phyloP scores from a whole-genome alignment of 2,888 invertebrate species.

The Drosophila mettleri region DNA sequence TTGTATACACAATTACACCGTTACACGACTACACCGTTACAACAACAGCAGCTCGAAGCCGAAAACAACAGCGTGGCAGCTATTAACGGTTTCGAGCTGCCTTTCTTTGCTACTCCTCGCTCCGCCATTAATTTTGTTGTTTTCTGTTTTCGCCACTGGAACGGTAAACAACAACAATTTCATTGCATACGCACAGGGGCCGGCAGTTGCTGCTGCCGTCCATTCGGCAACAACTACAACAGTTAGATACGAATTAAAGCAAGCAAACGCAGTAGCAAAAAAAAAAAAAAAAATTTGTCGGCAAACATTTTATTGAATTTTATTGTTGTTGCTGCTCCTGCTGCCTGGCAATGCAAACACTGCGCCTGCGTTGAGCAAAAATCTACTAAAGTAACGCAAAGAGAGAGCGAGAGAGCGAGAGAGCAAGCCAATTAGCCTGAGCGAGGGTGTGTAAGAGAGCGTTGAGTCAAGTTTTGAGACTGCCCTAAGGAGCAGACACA shows the following conservation, averaged over 20 bases:
- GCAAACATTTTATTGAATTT: constrained; percentile 69
- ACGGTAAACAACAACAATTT: constrained; percentile 45
- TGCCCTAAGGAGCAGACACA: background rate
- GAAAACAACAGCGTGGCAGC: constrained; percentile 31
- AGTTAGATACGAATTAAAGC: constrained; percentile 11
- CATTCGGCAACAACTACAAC: constrained; percentile 20
- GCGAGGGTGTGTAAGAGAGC: background rate
- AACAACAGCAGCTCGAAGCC: constrained; percentile 16
- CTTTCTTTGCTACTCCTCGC: background rate
- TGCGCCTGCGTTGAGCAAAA: constrained; percentile 62
- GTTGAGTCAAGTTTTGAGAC: constrained; percentile 8
- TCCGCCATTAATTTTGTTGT: constrained; percentile 19
- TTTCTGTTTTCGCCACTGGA: constrained; percentile 7
- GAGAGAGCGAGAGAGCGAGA: constrained; percentile 11
- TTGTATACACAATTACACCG: constrained; percentile 16
- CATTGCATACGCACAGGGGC: constrained; percentile 70
- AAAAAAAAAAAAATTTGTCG: constrained; percentile 50
- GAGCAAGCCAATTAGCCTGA: background rate
- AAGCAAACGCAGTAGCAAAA: constrained; percentile 20
- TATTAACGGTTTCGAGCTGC: constrained; percentile 57
- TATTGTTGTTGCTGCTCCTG: constrained; percentile 42
- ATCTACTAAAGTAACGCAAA: background rate
- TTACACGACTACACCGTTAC: background rate
- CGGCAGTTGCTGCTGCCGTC: constrained; percentile 53
- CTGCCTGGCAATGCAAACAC: constrained; percentile 7